phyloP scores from a whole-genome alignment of 2,888 invertebrate genomes.

The Romanomermis culicivorax region DNA sequence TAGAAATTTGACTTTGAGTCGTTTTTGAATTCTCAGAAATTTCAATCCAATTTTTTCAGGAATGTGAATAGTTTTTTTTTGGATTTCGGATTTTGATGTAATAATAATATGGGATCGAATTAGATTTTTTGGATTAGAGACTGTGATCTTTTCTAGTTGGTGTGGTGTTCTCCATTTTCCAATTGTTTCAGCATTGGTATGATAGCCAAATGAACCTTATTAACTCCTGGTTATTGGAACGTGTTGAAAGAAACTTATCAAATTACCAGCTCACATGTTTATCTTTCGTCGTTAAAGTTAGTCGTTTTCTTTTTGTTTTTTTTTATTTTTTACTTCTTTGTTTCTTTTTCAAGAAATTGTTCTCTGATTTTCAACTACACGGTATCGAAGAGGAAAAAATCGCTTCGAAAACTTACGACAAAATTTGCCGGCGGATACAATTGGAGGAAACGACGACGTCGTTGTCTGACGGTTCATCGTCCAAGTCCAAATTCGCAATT shows the following conservation, averaged over 20 bases:
- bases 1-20: no score
- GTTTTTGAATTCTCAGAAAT: no score
- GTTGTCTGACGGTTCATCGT: conserved; percentile 5
- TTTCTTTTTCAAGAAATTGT: conserved; percentile 57
- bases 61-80: no score
- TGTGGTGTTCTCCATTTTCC: no score
- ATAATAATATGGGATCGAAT: no score
- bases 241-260: conserved; percentile 75
- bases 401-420: conserved; percentile 82
- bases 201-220: conserved; percentile 75
- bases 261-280: conserved; percentile 92
- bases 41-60: no score
- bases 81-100: no score
- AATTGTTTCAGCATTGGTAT: conserved; percentile 60
- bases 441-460: conserved; percentile 49
- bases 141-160: no score
- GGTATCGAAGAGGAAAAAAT: conserved; percentile 92
- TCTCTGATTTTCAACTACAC: conserved; percentile 94
- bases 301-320: conserved; percentile 9
- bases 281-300: conserved; percentile 75
- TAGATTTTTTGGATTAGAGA: no score
- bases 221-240: conserved; percentile 76
- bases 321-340: conserved; percentile 1
- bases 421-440: conserved; percentile 74
- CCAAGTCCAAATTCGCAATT: background rate